phyloP scores from a whole-genome alignment of 2,888 invertebrate species.

The Colletes collaris region DNA sequence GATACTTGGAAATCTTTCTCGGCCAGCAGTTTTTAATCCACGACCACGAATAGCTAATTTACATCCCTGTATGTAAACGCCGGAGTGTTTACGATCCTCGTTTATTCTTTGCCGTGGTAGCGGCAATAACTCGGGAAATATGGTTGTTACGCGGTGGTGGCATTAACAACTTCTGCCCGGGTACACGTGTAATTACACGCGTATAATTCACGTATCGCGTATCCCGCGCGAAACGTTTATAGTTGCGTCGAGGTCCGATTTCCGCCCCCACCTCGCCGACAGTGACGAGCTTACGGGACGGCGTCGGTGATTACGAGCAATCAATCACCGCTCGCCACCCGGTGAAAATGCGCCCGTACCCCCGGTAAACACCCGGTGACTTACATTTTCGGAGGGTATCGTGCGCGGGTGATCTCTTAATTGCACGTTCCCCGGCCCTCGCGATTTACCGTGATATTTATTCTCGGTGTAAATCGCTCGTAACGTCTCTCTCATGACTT shows the following conservation, averaged over 20 bases:
- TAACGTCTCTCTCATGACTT: constrained; percentile 10
- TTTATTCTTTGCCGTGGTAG: constrained; percentile 19
- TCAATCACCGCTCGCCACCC: constrained; percentile 49
- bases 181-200: constrained; percentile 52
- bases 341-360: constrained; percentile 20
- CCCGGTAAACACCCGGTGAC: constrained; percentile 40
- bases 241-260: constrained; percentile 32
- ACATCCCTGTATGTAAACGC: neutral
- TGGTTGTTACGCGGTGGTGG: constrained; percentile 47
- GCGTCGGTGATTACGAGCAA: constrained; percentile 54
- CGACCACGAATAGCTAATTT: constrained; percentile 2
- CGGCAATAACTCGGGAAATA: constrained; percentile 42
- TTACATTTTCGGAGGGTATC: constrained; percentile 37
- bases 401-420: constrained; percentile 57
- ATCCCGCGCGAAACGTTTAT: constrained; percentile 44
- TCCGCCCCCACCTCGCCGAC: constrained; percentile 2
- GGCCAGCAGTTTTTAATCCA: too few relatives aligned
- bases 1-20: too few relatives aligned
- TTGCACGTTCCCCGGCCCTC: constrained; percentile 25
- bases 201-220: constrained; percentile 59
- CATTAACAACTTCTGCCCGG: constrained; percentile 42
- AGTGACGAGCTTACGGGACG: constrained; percentile 26
- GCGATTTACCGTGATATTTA: constrained; percentile 42
- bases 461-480: constrained; percentile 41
- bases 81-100: constrained; percentile 25